Conservation (phyloP, 2,797 vertebrate genomes). For the Echiichthys vipera region DNA sequence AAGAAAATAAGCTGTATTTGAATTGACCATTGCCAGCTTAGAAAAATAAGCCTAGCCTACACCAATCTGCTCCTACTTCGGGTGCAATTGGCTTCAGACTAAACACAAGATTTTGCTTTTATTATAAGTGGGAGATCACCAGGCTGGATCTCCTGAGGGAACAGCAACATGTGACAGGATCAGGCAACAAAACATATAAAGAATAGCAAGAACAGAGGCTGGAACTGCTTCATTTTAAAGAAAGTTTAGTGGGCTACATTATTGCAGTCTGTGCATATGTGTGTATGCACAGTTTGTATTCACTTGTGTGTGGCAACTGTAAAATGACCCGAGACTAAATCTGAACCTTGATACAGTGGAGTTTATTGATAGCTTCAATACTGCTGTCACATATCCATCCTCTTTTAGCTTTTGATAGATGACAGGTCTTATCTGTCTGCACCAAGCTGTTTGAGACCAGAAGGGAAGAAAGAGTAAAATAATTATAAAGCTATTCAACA, state of each 20-base stretch:
- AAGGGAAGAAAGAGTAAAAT: neutral
- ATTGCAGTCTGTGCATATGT: neutral
- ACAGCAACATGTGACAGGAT: conserved; percentile 32
- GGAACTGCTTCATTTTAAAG: neutral
- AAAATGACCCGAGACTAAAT: conserved; percentile 10
- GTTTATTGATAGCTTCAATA: conserved; percentile 28
- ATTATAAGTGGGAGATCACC: conserved; percentile 31
- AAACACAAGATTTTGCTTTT: conserved; percentile 33
- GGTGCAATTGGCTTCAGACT: conserved; percentile 27
- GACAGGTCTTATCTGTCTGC: conserved; percentile 10
- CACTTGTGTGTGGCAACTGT: neutral
- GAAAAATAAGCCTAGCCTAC: conserved; percentile 20
- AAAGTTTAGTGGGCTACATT: neutral
- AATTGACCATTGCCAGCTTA: conserved; percentile 3
- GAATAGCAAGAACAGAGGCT: neutral
- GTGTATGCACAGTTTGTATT: neutral
- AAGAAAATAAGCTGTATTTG: neutral
- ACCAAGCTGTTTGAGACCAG: neutral
- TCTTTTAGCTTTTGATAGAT: conserved; percentile 33
- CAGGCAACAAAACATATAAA: neutral
- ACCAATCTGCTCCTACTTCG: conserved; percentile 29
- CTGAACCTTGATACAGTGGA: conserved; percentile 12
- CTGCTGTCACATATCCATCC: conserved; percentile 14
- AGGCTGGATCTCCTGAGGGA: too few species aligned
- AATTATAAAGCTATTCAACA: too few species aligned